These are phyloP conservation scores for Lasioglossum calceatum DNA, from an alignment of 2,888 invertebrate species.

Conservation along the genomic window DNA sequence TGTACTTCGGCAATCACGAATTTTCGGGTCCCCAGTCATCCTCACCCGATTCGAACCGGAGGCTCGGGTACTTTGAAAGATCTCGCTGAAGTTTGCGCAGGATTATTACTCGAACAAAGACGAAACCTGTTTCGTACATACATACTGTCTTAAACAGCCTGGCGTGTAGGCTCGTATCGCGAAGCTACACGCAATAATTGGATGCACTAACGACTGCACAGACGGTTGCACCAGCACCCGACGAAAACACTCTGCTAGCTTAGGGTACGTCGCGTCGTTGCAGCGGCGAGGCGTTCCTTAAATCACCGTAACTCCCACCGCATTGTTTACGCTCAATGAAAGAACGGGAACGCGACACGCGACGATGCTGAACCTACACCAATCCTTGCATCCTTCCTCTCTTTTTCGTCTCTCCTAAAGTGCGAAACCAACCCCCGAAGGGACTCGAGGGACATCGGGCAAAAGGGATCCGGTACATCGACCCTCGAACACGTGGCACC, in stretches of 20 bases:
- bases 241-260: constrained; percentile 11
- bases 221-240: constrained; percentile 12
- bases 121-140: too few species aligned
- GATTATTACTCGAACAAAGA: neutral
- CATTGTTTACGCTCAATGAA: constrained; percentile 66
- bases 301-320: constrained; percentile 46
- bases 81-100: neutral
- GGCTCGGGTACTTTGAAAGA: neutral
- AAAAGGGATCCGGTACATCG: constrained; percentile 49
- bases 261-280: constrained; percentile 39
- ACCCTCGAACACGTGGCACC: constrained; percentile 65
- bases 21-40: too few species aligned
- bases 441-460: constrained; percentile 30
- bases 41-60: too few species aligned
- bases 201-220: neutral
- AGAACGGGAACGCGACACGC: constrained; percentile 23
- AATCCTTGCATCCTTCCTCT: constrained; percentile 38
- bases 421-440: neutral
- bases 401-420: neutral
- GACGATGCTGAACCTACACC: constrained; percentile 32
- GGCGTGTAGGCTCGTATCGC: neutral
- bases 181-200: neutral
- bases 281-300: constrained; percentile 48
- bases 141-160: neutral
- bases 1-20: too few species aligned